Base-by-base conservation (phyloP, 2,888 invertebrate species). In the Dynastes maya region DNA sequence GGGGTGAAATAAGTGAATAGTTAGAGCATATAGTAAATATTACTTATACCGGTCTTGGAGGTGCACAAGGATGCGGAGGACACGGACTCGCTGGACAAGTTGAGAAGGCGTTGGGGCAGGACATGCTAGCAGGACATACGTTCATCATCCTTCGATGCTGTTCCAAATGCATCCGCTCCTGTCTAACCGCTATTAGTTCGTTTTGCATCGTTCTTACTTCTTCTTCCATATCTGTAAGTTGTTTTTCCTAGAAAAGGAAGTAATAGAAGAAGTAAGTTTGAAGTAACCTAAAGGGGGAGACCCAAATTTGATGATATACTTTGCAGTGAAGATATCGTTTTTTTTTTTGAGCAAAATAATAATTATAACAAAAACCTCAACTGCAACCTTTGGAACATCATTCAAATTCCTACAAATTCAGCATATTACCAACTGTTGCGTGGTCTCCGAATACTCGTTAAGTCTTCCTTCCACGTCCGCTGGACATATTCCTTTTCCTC, bases 161-260 rank as follows among this genome's bases (percentile, higher is more conserved):
- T 80, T 91, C 90, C 78, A 91, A 82, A 80, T 90, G 90, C 81
- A 90, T 87, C 67, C 90, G 85, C 82, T 91, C 91, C 45, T 88
- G 88, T 82, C 91, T 90, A 2, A 91, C 90, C 29, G 89, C 88
- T 2, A 88, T 82, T 81, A 92, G 83, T 82, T 92, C 91, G 70
- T 87, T 86, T 80, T 91, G 90, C 86, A 94, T 90, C 45, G 89
- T 89, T 8, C 89, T 89, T 0, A 94, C 91, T 84, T 93, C 93
- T 2, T 87, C 84, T 84, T 93, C 93, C 86, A 94, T 91, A 3
- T 89, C 90, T 13, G 88, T 88, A 9, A 94, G 84, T 84, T 93
- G 92, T 77, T 91, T 91, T 83, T 92, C 92, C 93, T 93, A 84
- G 32, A 63, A 78, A 11, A 8, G 0, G 11, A 32, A 32, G 27